Evolutionary conservation across 92 coral and sea anemone genomes (phyloP), one percentile per base, ranked within the genome.

Genomic region (Palythoa grandiflora): DNA sequence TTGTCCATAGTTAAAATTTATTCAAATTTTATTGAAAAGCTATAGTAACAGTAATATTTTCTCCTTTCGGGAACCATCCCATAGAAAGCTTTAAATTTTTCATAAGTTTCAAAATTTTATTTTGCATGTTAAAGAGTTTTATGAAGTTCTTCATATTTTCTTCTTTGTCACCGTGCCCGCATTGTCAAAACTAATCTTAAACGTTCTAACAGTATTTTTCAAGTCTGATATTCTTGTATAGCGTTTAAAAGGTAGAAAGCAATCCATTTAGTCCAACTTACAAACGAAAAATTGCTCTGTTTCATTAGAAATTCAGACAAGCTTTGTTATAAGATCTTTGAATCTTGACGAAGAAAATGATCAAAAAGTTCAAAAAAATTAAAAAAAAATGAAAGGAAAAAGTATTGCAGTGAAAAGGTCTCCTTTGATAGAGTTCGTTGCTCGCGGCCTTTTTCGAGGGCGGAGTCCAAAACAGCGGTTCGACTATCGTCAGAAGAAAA

Each of bases 91-190:
- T 80, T 95, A 93, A 94, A 95, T 95, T 95, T 95, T 95, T 95
- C 93, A 95, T 95, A 95, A 95, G 94, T 92, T 93, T 89, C 96
- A 95, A 90, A 88, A 89, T 91, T 77, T 95, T 20, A 93, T 95
- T 95, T 93, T 95, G 98, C 98, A 95, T 95, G 86, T 93, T 95
- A 93, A 95, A 91, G 92, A 94, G 92, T 78, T 89, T 83, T 77
- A 66, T 39, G 78, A 73, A 86, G 91, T 83, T 51, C 88, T 91
- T 68, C 80, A 74, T 78, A 87, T 72, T 90, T 84, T 88, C 80
- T 76, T 88, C 83, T 88, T 88, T 90, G 87, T 90, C 79, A 52
- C 88, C 78, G 88, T 54, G 83, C 6, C 6, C 13, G 73, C 59
- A 66, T 85, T 80, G 68, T 81, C 44, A 65, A 66, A 66, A 63